Conservation (phyloP, 2,113 vertebrate species). For the Menura novaehollandiae region DNA sequence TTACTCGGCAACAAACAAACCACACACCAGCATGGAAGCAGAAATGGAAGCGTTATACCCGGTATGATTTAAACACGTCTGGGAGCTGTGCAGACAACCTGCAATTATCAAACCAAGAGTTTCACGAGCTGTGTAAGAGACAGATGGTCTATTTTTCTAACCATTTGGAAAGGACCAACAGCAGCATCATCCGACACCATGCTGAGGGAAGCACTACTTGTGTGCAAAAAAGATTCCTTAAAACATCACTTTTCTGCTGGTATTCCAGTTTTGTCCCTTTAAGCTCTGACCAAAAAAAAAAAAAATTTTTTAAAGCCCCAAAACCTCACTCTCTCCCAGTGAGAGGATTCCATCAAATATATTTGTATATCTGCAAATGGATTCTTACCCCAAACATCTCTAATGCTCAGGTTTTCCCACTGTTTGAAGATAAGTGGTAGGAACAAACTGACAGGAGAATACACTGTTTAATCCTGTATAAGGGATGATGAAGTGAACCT, state of each 20-base stretch:
- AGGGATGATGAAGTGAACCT: neutral
- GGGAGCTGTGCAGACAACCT: neutral
- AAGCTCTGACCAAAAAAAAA: neutral
- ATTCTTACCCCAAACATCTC: neutral
- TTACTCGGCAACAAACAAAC: neutral
- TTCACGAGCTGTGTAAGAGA: neutral
- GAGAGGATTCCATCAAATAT: neutral
- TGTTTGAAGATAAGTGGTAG: neutral
- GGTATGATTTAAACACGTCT: neutral
- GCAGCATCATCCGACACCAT: fast-evolving
- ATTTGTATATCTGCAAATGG: neutral
- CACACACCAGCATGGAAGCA: neutral
- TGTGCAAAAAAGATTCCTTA: neutral
- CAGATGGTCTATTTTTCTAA: neutral
- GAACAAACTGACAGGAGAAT: neutral
- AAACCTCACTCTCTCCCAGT: neutral
- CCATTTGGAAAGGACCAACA: neutral
- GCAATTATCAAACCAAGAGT: neutral
- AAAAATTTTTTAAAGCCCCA: neutral
- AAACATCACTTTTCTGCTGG: neutral
- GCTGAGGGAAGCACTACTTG: neutral
- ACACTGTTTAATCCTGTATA: neutral
- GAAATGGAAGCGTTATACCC: neutral
- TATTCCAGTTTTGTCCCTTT: neutral
- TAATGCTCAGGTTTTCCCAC: neutral